Base-by-base conservation (phyloP, 2,888 invertebrate species). In the Petrolisthes cinctipes region DNA sequence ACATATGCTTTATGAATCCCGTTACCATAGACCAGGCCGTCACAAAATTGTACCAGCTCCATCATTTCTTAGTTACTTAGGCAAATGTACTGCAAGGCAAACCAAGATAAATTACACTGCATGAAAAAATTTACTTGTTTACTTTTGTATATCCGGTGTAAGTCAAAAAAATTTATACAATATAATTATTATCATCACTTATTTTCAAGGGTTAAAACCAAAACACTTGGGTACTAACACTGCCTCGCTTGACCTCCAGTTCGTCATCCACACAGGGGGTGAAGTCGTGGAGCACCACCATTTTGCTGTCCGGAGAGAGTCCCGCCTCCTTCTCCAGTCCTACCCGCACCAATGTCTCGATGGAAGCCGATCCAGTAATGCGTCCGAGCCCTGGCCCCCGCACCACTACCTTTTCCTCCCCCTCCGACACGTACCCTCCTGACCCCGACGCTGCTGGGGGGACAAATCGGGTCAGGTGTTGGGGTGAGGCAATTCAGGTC, bases 191-290 rank as follows among this genome's bases (percentile, higher is more conserved):
- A 37, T 37, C 37, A 37, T 37, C 0, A 37, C 2, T 37, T 37
- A 37, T 37, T 37, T 37, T 37, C 37, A 37, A 37, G 37, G 37
- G 37, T 37, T 37, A 37, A 37, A 61, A 61, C 61, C 61, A 9
- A 61, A 61, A 9, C 61, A 11, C 61, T 61, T 20, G 6, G 3
- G n/a, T 53, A 82, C 92, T 92, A 91, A 95, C 95, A 93, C 97
- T 97, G 83, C 98, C 98, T 83, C 98, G 94, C 93, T 96, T 96
- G 83, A 96, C 96, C 94, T 97, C 97, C 78, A 98, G 94, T 92
- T 98, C 98, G 93, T 98, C 98, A 92, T 98, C 97, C 1, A 98
- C 98, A 92, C 98, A 98, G 0, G 98, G 98, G 17, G 96, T 96
- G 92, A 98, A 98, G 93, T 98, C 98, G 93, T 98, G 97, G 11